phyloP scores from a whole-genome alignment of 2,113 vertebrate species.

The Spheniscus mendiculus region DNA sequence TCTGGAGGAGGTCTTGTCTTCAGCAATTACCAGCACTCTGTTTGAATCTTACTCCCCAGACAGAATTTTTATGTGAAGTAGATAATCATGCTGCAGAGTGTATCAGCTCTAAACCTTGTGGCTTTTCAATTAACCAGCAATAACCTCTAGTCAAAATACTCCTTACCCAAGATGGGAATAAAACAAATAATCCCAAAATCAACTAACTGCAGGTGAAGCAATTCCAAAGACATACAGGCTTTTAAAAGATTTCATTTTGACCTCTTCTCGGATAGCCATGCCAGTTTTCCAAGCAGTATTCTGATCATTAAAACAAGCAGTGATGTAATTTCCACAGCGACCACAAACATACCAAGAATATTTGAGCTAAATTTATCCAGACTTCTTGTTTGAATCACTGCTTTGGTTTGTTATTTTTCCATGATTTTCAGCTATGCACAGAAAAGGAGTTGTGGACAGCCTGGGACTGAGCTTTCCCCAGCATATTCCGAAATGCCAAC shows the following conservation, averaged over 20 bases:
- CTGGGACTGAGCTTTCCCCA: neutral
- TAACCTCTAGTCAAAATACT: neutral
- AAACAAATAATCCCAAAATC: neutral
- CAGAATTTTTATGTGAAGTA: neutral
- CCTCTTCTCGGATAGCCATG: neutral
- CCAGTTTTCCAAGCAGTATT: conserved; percentile 26
- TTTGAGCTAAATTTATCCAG: conserved; percentile 54
- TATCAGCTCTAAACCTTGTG: neutral
- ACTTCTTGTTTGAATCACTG: conserved; percentile 40
- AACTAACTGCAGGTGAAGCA: neutral
- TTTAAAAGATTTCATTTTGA: neutral
- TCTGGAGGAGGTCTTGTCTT: neutral
- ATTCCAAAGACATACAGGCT: neutral
- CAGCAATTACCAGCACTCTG: neutral
- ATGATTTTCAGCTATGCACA: neutral
- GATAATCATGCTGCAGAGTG: neutral
- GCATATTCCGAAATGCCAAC: neutral
- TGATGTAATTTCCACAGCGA: conserved; percentile 52
- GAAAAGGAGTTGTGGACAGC: neutral
- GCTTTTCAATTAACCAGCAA: conserved; percentile 15
- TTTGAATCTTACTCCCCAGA: neutral
- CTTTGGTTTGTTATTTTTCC: neutral
- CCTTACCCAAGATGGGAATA: neutral
- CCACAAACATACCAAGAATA: conserved; percentile 71
- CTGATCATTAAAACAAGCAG: conserved; percentile 40